A percentile compares a stretch with the other conserved stretches of the same genome.
Evolutionary conservation across 2,888 invertebrate species (phyloP).

Genomic region (Eupithecia centaureata): DNA sequence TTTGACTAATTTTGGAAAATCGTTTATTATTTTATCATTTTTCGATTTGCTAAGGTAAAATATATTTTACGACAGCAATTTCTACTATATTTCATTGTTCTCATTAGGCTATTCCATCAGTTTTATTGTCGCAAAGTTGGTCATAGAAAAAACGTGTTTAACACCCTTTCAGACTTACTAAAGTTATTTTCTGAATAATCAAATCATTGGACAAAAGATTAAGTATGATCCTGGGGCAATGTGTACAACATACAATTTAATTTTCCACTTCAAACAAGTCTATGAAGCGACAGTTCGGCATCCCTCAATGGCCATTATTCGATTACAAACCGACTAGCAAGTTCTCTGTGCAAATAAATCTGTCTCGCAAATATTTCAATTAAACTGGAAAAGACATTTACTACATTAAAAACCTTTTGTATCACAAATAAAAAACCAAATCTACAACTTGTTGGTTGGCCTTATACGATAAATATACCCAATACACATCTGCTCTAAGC

Average conservation of each 20-base stretch:
- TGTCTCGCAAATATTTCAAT: slow-evolving; percentile 21
- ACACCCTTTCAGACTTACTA: too few relatives aligned
- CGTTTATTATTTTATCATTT: too few relatives aligned
- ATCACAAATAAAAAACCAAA: not conserved
- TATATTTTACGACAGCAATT: too few relatives aligned
- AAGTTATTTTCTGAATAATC: not conserved
- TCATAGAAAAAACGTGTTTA: too few relatives aligned
- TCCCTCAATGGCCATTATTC: slow-evolving; percentile 61
- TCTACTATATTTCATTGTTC: too few relatives aligned
- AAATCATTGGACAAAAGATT: not conserved
- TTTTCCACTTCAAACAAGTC: slow-evolving; percentile 46
- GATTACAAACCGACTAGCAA: slow-evolving; percentile 59
- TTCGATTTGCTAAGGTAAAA: too few relatives aligned
- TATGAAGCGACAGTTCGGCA: slow-evolving; percentile 39
- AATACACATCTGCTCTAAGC: too few relatives aligned
- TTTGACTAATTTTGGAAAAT: too few relatives aligned
- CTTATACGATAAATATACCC: too few relatives aligned
- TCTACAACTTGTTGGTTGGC: too few relatives aligned
- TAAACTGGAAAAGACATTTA: slow-evolving; percentile 24
- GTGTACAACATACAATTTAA: slow-evolving; percentile 44
- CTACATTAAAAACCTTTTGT: not conserved
- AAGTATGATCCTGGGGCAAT: slow-evolving; percentile 10
- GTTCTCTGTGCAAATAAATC: slow-evolving; percentile 62
- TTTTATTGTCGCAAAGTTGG: too few relatives aligned
- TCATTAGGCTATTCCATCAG: too few relatives aligned